phyloP scores from a whole-genome alignment of 2,888 invertebrate species.

The Pycnomerus fuliginosus region DNA sequence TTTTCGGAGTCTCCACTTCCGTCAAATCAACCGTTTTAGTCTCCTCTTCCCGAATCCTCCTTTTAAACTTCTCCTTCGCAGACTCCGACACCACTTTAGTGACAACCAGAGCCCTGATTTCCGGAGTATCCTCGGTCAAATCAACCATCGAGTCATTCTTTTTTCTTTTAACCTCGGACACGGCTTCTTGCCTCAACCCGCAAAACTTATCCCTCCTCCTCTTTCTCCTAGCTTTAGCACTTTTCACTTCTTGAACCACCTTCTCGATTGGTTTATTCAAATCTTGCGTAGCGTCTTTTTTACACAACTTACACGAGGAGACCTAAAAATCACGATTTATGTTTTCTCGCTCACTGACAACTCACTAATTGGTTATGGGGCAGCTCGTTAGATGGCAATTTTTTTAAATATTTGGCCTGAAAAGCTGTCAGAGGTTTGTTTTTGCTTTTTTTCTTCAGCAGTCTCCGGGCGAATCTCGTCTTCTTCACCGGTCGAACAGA shows the following conservation, averaged over 20 bases:
- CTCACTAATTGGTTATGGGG: constrained; percentile 25
- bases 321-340: constrained; percentile 30
- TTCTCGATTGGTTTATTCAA: constrained; percentile 24
- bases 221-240: constrained; percentile 41
- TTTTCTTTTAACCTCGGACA: constrained; percentile 9
- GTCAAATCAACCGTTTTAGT: no score
- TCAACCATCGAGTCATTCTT: no score
- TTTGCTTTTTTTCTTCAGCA: constrained; percentile 24
- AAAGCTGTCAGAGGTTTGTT: constrained; percentile 24
- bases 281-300: constrained; percentile 27
- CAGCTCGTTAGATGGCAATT: constrained; percentile 10
- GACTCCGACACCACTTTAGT: no score
- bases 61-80: no score
- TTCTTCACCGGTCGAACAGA: constrained; percentile 7
- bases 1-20: no score
- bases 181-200: constrained; percentile 45
- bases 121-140: no score
- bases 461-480: constrained; percentile 29
- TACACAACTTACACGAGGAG: constrained; percentile 37
- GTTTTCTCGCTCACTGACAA: neutral
- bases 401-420: constrained; percentile 29
- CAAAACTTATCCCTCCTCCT: constrained; percentile 50
- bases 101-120: no score
- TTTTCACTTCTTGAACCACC: constrained; percentile 1
- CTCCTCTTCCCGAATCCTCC: no score